Percentiles rank a stretch among this genome's conserved stretches.
phyloP scores from a whole-genome alignment of 2,888 invertebrate genomes.

The Hypsopygia costalis region DNA sequence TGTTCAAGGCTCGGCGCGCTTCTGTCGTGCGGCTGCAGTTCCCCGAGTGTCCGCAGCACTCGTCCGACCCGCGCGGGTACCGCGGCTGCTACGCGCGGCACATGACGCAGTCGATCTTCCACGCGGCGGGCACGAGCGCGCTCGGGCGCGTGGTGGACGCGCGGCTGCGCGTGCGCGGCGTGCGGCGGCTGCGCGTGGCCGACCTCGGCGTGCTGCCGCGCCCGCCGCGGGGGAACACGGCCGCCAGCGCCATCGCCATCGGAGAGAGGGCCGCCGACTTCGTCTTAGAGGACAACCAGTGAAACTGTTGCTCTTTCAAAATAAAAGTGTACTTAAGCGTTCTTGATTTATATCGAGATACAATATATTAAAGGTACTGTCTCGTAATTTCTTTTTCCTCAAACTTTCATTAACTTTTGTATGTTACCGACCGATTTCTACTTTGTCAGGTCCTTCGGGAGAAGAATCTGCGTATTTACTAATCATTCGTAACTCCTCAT shows the following conservation, averaged over 20 bases:
- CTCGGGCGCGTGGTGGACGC: conserved; percentile 44
- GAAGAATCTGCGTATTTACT: too few relatives aligned
- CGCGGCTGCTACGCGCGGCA: conserved; percentile 52
- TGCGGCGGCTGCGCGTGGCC: conserved; percentile 39
- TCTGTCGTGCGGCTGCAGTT: conserved; percentile 30
- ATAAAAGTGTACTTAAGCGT: too few relatives aligned
- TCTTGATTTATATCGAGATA: too few relatives aligned
- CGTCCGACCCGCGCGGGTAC: conserved; percentile 24
- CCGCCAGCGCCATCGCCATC: conserved; percentile 44
- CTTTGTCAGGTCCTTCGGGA: too few relatives aligned
- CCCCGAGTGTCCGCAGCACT: conserved; percentile 33
- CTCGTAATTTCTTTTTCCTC: too few relatives aligned
- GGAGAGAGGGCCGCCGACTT: conserved; percentile 48
- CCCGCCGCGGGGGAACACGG: conserved; percentile 45
- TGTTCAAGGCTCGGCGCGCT: conserved; percentile 29
- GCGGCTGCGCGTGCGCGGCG: conserved; percentile 40
- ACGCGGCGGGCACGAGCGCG: conserved; percentile 46
- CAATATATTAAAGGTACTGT: too few relatives aligned
- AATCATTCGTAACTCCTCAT: too few relatives aligned
- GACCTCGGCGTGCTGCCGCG: conserved; percentile 41
- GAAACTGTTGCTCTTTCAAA: too few relatives aligned
- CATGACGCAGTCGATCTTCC: conserved; percentile 45
- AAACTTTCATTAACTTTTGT: too few relatives aligned
- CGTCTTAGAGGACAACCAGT: conserved; percentile 12
- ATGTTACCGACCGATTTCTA: too few relatives aligned